Base-by-base conservation (phyloP, 2,797 vertebrate species). In the Coilia nasus region DNA sequence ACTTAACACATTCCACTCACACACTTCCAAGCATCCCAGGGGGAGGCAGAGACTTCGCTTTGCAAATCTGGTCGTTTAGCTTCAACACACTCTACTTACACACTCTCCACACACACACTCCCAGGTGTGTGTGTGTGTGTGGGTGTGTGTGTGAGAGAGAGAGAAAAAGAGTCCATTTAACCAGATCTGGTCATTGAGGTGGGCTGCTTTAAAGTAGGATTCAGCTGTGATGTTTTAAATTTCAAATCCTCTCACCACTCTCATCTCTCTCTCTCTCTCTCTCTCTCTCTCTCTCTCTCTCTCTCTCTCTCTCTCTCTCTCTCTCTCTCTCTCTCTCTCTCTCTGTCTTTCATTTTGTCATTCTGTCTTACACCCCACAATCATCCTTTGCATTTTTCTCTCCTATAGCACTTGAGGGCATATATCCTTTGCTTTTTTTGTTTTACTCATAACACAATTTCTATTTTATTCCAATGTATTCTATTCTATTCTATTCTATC, bases 231-330 rank as follows among this genome's bases (percentile, higher is more conserved):
- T 71, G 14, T 12, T 67, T 28, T 67, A 11, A 67, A 15, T 14
- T 67, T 90, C 82, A 28, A 83, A 83, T 85, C 35, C 35, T 41
- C 35, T 41, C 35, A 41, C 35, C 35, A 41, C 35, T 82, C 87
- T 83, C 25, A 50, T 67, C 81, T 19, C 85, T 87, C 78, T 81
- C 82, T 81, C 83, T 71, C 84, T 56, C 81, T 47, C 25, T 62
- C 78, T 84, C 78, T 56, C 89, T 92, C 88, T 91, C 91, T 92
- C 88, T 47, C 4, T 90, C 85, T 91, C 92, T 88, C 90, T 92
- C 89, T 85, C 14, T 80, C 87, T n/a, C 2, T 23, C 31, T 50
- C 84, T 84, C 89, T 87, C 87, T 56, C 56, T 23, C 41, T 46
- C 41, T 44, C 12, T 23, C 80, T n/a, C 46, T 84, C 17, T 89